phyloP scores from a whole-genome alignment of 2,113 vertebrate species.

The Elaphurus davidianus region DNA sequence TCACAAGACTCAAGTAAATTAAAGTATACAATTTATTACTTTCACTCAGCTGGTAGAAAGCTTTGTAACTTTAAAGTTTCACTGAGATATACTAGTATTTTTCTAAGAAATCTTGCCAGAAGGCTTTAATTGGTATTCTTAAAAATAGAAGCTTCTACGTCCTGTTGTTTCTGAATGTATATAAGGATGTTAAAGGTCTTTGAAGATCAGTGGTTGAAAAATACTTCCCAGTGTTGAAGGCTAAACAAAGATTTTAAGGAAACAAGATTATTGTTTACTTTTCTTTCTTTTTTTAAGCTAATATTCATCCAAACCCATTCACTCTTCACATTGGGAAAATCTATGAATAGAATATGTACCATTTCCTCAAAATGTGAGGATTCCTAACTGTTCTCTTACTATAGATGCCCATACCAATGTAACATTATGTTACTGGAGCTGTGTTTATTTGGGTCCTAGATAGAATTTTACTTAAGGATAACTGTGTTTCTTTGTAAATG shows the following conservation, averaged over 20 bases:
- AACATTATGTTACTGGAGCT: background rate
- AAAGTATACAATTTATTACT: background rate
- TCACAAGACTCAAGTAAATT: background rate
- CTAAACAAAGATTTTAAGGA: background rate
- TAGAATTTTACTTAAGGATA: slow-evolving; percentile 39
- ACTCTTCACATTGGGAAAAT: background rate
- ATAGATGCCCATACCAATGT: background rate
- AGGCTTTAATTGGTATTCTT: background rate
- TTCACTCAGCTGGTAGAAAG: background rate
- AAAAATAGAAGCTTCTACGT: background rate
- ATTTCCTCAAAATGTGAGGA: background rate
- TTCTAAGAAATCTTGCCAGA: background rate
- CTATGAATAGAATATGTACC: background rate
- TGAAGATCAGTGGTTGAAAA: background rate
- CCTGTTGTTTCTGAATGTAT: background rate
- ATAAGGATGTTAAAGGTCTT: background rate
- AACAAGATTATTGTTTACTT: background rate
- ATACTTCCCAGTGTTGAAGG: background rate
- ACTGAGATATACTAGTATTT: background rate
- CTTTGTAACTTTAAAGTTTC: background rate
- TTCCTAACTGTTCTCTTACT: background rate
- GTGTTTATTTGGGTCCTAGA: background rate
- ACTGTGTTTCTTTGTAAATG: slow-evolving; percentile 50
- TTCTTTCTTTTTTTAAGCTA: background rate
- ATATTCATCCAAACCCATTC: background rate